These are phyloP conservation scores for Capromys pilorides DNA, from an alignment of 2,797 vertebrate species.

Conservation along the genomic window DNA sequence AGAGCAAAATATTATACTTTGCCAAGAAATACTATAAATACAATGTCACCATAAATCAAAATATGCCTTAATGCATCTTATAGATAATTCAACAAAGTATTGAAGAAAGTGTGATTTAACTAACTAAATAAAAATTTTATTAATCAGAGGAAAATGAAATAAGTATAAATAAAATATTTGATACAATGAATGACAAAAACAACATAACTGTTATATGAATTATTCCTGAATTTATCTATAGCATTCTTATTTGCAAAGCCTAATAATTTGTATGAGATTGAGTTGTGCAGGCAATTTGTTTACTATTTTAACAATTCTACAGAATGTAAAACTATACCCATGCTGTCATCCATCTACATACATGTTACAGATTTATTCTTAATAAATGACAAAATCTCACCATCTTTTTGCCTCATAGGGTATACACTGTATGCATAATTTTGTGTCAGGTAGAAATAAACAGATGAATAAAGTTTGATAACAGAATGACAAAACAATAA, in stretches of 20 bases:
- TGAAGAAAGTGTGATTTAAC: conserved; percentile 54
- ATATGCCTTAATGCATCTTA: conserved; percentile 14
- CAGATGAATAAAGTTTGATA: background rate
- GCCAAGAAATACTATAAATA: conserved; percentile 32
- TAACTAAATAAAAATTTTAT: conserved; percentile 41
- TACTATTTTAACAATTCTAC: background rate
- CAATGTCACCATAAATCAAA: conserved; percentile 31
- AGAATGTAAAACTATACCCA: background rate
- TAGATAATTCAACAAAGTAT: background rate
- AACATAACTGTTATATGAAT: background rate
- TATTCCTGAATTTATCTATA: background rate
- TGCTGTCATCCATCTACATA: background rate
- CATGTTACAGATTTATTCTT: background rate
- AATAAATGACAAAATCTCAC: background rate
- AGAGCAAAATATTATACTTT: background rate
- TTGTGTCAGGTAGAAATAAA: background rate
- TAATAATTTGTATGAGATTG: conserved; percentile 37
- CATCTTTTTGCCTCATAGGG: background rate
- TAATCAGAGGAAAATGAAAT: background rate
- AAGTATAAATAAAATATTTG: conserved; percentile 44
- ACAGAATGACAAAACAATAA: too few species aligned
- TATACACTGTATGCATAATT: background rate
- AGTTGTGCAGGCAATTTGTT: background rate
- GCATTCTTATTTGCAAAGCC: background rate
- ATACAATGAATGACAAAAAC: background rate